phyloP scores from a whole-genome alignment of 2,888 invertebrate genomes.

The Schizotus pectinicornis region DNA sequence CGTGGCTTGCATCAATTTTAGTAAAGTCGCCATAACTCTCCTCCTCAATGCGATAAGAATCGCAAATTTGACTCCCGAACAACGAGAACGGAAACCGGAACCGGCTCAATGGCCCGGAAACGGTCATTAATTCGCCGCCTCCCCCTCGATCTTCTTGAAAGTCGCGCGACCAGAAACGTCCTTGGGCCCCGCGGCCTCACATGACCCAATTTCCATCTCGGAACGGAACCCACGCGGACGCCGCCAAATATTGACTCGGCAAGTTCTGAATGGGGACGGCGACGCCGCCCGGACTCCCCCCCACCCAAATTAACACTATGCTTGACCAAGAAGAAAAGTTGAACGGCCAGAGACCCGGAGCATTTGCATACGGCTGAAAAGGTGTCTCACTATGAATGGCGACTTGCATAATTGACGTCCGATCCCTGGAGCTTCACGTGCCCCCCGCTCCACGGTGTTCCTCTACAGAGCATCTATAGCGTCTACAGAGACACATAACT shows the following conservation, averaged over 20 bases:
- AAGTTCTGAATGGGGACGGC: no score
- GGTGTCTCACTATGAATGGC: no score
- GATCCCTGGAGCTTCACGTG: no score
- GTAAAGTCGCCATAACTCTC: constrained; percentile 16
- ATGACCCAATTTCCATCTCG: constrained; percentile 15
- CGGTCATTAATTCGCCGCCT: constrained; percentile 22
- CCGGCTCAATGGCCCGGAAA: constrained; percentile 26
- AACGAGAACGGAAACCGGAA: constrained; percentile 20
- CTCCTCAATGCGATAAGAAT: constrained; percentile 24
- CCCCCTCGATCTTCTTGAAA: neutral
- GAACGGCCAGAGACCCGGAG: no score
- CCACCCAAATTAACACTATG: no score
- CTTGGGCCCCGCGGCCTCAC: constrained; percentile 19
- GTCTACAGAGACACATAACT: no score
- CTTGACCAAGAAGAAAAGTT: no score
- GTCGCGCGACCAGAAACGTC: constrained; percentile 1
- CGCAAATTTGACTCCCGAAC: constrained; percentile 11
- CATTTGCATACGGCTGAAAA: no score
- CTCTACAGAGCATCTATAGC: no score
- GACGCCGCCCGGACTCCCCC: no score
- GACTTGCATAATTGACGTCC: no score
- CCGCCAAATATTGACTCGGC: constrained; percentile 9
- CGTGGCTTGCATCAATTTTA: constrained; percentile 18
- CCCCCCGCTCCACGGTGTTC: no score
- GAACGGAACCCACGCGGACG: neutral